Conservation (phyloP, 1,140 invertebrate species). For the Coelopa frigida region DNA sequence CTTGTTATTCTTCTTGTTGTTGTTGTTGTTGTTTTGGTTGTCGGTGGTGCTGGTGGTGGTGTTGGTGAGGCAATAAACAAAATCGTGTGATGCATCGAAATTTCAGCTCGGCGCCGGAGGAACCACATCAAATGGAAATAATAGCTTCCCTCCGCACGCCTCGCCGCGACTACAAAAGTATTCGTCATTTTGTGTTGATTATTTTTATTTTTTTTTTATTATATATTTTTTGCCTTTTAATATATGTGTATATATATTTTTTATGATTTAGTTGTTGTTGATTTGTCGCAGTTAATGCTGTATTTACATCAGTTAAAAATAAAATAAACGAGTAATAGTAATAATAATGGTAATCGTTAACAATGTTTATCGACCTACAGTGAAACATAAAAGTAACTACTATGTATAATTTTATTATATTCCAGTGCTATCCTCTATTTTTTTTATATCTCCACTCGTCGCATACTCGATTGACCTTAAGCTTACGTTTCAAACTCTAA, state of each 20-base stretch:
- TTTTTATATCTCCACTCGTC: constrained; percentile 11
- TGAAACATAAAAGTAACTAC: constrained; percentile 3
- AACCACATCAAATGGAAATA: no score
- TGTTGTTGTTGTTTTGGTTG: not conserved
- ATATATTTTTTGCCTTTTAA: constrained; percentile 4
- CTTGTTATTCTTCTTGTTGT: constrained; percentile 5
- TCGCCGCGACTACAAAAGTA: no score
- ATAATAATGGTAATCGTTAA: no score
- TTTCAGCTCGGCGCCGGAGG: no score
- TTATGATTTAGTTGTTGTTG: not conserved
- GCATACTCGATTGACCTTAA: no score
- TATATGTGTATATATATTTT: constrained; percentile 11
- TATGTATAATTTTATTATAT: constrained; percentile 14
- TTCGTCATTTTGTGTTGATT: no score
- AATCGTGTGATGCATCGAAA: no score
- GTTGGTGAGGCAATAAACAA: constrained; percentile 5
- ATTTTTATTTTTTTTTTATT: no score
- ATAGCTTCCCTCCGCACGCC: no score
- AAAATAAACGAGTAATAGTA: no score
- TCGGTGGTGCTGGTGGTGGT: not conserved
- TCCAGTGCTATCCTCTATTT: constrained; percentile 22
- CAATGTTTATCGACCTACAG: constrained; percentile 3
- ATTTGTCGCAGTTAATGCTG: constrained; percentile 1
- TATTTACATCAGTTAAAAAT: no score
- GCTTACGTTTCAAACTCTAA: no score